A percentile compares a stretch with the other conserved stretches of the same genome.
Evolutionary conservation across 64 coral and sea anemone genomes (phyloP).

Genomic region (Acropora yongei): DNA sequence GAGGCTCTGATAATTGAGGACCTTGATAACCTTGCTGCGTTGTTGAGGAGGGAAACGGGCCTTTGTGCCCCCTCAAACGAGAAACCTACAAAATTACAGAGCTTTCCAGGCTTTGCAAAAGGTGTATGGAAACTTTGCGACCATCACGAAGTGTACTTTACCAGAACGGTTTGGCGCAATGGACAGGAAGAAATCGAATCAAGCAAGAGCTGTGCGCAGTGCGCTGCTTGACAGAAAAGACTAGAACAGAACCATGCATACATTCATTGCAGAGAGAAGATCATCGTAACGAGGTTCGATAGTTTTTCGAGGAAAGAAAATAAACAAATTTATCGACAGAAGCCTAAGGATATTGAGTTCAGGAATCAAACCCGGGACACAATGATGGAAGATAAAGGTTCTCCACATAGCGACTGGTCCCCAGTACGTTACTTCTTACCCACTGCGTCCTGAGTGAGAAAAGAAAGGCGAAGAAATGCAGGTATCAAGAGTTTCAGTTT

Average conservation of each 20-base stretch:
- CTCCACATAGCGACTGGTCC: no score
- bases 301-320: no score
- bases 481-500: no score
- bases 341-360: no score
- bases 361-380: no score
- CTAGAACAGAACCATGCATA: neutral
- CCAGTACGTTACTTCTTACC: no score
- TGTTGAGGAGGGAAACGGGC: neutral
- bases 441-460: no score
- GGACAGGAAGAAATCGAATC: neutral
- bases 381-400: no score
- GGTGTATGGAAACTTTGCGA: slow-evolving; percentile 12
- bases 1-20: neutral
- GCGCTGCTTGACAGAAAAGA: neutral
- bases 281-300: no score
- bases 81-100: neutral
- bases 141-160: neutral
- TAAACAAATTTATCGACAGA: no score
- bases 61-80: neutral
- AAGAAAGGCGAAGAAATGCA: no score
- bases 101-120: slow-evolving; percentile 11
- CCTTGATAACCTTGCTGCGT: neutral
- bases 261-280: no score
- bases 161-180: neutral
- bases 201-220: neutral